These are phyloP conservation scores for Tineola bisselliella DNA, from an alignment of 2,888 invertebrate genomes.

Conservation along the genomic window DNA sequence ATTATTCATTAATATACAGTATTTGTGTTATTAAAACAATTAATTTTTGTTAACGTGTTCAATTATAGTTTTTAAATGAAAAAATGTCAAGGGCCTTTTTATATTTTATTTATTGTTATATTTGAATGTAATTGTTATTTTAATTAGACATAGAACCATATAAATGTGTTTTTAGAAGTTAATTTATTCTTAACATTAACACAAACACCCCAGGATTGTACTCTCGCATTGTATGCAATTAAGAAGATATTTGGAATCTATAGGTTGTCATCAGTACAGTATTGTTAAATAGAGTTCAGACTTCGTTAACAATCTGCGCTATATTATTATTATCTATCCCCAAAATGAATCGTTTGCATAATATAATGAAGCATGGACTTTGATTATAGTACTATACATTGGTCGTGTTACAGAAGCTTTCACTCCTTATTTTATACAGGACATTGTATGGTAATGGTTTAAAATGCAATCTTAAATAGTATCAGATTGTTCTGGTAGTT, in stretches of 20 bases:
- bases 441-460: slow-evolving; percentile 41
- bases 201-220: too few species aligned
- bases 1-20: too few species aligned
- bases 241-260: not conserved
- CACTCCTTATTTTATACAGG: slow-evolving; percentile 36
- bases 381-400: not conserved
- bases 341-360: too few species aligned
- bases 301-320: too few species aligned
- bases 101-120: slow-evolving; percentile 9
- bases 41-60: not conserved
- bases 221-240: not conserved
- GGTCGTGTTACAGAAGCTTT: slow-evolving; percentile 26
- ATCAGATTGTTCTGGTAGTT: slow-evolving; percentile 23
- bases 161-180: too few species aligned
- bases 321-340: too few species aligned
- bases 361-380: too few species aligned
- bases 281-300: too few species aligned
- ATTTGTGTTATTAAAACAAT: not conserved
- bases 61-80: not conserved
- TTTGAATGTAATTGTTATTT: too few species aligned
- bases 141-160: too few species aligned
- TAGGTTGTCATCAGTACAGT: too few species aligned
- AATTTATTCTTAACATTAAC: too few species aligned
- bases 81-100: slow-evolving; percentile 14
- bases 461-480: slow-evolving; percentile 30